Base-by-base conservation (phyloP, 2,888 invertebrate genomes). In the Hypercompe scribonia region DNA sequence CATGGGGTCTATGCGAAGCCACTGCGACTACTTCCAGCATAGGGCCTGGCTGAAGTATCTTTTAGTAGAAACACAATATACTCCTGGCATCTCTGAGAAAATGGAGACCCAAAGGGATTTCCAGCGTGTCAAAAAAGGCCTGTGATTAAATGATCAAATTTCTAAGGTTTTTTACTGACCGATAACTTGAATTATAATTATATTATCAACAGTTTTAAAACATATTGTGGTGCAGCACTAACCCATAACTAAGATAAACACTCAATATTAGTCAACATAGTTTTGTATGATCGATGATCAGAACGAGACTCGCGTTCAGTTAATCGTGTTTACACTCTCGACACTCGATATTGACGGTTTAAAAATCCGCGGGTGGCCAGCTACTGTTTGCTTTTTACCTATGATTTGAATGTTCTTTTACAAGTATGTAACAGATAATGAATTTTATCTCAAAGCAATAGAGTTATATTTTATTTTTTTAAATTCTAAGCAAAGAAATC, bases 371-470 rank as follows among this genome's bases (percentile, higher is more conserved):
- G 93, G 94, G 94, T 94, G 94, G 93, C 88, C 93, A 80, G 94
- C 94, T 94, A 94, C 94, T 94, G 94, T 94, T 94, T 94, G 92
- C 89, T 82, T 91, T 92, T 86, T 86, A 86, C 87, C 91, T 91
- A 90, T 87, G 87, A 88, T 90, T 89, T 87, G 85, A 91, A 92
- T 83, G 88, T 82, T 84, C 88, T 88, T 89, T 87, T 76, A 72
- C 86, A 85, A 84, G 83, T 81, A 72, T 1, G 0, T 68, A 75
- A 65, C 58, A 15, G 10, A 78, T 64, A 33, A 61, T 58, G 33
- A 72, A 54, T 79, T 76, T 67, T 79, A 76, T 36, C 8, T 3
- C 13, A 70, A 65, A 15, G 3, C 31, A 0, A 65, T 73, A 82
- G 42, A 69, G 77, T 81, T 74, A 31, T 54, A 71, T 80, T 78